Conservation (phyloP, 2,113 vertebrate genomes). For the Heptranchias perlo region DNA sequence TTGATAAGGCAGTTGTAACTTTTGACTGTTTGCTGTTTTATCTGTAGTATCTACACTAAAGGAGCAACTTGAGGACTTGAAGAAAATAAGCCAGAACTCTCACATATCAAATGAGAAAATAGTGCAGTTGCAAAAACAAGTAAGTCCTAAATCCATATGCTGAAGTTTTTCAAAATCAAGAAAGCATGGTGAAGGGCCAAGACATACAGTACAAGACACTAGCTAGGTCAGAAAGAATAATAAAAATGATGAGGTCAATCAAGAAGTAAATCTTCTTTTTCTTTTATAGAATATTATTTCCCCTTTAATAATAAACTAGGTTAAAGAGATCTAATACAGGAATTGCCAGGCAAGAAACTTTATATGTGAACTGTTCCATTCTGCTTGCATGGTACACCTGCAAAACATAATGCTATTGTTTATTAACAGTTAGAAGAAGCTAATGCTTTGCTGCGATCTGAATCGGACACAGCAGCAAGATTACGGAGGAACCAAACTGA, state of each 20-base stretch:
- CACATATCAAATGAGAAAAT: conserved; percentile 90
- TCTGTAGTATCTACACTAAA: conserved; percentile 83
- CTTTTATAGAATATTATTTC: no score
- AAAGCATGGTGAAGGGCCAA: no score
- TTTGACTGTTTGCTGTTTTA: conserved; percentile 39
- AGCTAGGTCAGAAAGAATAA: no score
- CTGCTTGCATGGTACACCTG: neutral
- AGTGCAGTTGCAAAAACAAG: conserved; percentile 87
- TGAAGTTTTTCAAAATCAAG: neutral
- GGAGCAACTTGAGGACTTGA: conserved; percentile 92
- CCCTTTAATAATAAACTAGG: no score
- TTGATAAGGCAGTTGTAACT: neutral
- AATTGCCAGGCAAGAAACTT: no score
- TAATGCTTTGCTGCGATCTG: conserved; percentile 84
- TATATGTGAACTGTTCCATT: no score
- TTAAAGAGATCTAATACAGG: no score
- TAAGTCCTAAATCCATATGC: conserved; percentile 48
- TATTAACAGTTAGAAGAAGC: conserved; percentile 81
- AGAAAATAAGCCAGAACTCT: conserved; percentile 86
- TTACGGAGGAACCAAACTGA: conserved; percentile 89
- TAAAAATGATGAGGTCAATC: no score
- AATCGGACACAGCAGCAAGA: conserved; percentile 88
- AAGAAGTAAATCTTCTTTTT: no score
- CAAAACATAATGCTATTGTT: conserved; percentile 36
- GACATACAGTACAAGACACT: no score